Conservation (phyloP, 2,113 vertebrate genomes). For the Nicator chloris region DNA sequence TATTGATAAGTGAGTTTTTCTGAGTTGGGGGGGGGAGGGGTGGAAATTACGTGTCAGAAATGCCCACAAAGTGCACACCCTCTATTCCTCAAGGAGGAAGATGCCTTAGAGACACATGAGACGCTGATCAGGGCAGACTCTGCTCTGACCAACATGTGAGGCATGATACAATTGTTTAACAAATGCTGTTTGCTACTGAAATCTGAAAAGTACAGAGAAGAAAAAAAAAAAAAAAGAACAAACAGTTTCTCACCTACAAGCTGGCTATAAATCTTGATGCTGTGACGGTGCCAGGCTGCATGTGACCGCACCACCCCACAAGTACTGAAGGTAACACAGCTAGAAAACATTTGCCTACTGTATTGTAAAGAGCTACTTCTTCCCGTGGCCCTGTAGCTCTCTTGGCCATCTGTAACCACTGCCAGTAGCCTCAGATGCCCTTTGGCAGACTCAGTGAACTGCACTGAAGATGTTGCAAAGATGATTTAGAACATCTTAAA, state of each 20-base stretch:
- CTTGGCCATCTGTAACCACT: not conserved
- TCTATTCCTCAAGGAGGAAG: not conserved
- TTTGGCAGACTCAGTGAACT: not conserved
- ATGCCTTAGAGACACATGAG: not conserved
- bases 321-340: not conserved
- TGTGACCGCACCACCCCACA: not conserved
- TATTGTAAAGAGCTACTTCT: not conserved
- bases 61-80: not conserved
- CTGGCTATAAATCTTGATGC: not conserved
- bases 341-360: not conserved
- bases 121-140: not conserved
- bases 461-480: not conserved
- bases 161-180: not conserved
- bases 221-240: not conserved
- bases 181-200: not conserved
- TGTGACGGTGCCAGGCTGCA: accelerated
- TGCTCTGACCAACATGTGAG: not conserved
- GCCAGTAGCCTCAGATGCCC: not conserved
- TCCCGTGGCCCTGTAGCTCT: not conserved
- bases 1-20: not conserved
- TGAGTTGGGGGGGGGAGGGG: not conserved
- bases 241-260: not conserved
- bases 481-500: not conserved
- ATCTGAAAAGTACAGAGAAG: not conserved
- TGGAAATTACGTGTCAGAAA: not conserved